phyloP scores from a whole-genome alignment of 2,797 vertebrate genomes.

The Brachymystax lenok region DNA sequence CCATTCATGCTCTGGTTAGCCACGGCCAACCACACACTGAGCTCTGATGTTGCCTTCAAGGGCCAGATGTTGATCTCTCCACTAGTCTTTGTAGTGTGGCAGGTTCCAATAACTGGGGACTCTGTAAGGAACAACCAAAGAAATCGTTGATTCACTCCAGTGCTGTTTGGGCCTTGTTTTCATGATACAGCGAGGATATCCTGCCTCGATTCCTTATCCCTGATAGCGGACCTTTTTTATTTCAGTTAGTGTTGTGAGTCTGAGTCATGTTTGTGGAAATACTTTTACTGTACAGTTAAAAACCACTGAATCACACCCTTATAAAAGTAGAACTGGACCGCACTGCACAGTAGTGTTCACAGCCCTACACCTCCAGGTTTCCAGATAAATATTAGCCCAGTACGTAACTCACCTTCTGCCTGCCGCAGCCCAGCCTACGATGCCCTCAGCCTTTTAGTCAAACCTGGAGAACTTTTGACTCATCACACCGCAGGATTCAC shows the following conservation, averaged over 20 bases:
- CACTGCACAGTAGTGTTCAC: background rate
- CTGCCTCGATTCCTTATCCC: background rate
- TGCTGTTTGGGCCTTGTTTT: background rate
- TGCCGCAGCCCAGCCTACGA: background rate
- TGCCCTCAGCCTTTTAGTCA: slow-evolving; percentile 17
- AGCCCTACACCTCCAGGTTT: background rate
- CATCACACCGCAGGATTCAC: slow-evolving; percentile 28
- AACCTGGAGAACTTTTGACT: slow-evolving; percentile 19
- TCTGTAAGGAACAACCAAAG: slow-evolving; percentile 1
- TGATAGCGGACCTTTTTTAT: background rate
- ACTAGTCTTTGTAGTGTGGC: slow-evolving; percentile 16
- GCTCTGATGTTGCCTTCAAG: slow-evolving; percentile 61
- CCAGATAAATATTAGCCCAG: slow-evolving; percentile 5
- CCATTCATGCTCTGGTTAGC: slow-evolving; percentile 58
- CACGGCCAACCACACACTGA: slow-evolving; percentile 53
- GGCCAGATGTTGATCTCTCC: slow-evolving; percentile 49
- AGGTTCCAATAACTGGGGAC: background rate
- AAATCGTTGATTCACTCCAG: background rate
- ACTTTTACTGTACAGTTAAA: background rate
- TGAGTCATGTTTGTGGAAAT: slow-evolving; percentile 1
- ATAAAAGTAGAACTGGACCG: background rate
- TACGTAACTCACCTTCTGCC: slow-evolving; percentile 15
- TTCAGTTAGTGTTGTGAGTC: background rate
- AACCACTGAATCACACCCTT: background rate
- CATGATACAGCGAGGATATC: background rate